Evolutionary conservation across 37 sponge, comb jelly and placozoan genomes (phyloP).

Genomic region (Lycopodina hypogea): DNA sequence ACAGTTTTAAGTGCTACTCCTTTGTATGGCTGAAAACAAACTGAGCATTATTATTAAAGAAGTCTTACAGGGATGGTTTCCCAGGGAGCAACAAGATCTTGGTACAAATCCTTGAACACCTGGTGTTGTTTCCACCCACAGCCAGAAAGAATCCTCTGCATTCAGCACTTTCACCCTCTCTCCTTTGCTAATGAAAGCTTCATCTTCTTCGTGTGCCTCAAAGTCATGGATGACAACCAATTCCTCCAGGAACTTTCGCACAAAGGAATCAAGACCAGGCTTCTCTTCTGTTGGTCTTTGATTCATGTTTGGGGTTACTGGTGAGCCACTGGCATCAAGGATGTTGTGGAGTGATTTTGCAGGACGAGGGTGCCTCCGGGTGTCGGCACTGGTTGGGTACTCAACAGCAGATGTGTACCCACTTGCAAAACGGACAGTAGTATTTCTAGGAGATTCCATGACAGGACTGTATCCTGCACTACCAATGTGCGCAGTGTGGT

Average conservation of each 20-base stretch:
- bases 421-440: background rate
- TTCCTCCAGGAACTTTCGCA: slow-evolving; percentile 55
- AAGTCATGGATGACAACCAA: slow-evolving; percentile 83
- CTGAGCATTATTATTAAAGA: no score
- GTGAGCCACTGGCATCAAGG: slow-evolving; percentile 4
- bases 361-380: slow-evolving; percentile 11
- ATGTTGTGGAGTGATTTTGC: slow-evolving; percentile 45
- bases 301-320: background rate
- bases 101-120: slow-evolving; percentile 77
- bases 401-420: slow-evolving; percentile 55
- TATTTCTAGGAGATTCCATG: background rate
- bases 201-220: slow-evolving; percentile 71
- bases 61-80: slow-evolving; percentile 77
- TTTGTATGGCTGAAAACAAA: no score
- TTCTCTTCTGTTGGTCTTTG: slow-evolving; percentile 40
- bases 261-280: slow-evolving; percentile 50
- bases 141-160: slow-evolving; percentile 75
- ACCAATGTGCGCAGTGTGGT: background rate
- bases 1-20: no score
- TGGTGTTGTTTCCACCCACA: slow-evolving; percentile 66
- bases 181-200: slow-evolving; percentile 69
- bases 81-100: slow-evolving; percentile 66
- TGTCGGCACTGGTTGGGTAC: slow-evolving; percentile 12
- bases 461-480: slow-evolving; percentile 1
- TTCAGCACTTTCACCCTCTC: slow-evolving; percentile 72